Base-by-base conservation (phyloP, 2,113 vertebrate genomes). In the Terrapene triunguis region DNA sequence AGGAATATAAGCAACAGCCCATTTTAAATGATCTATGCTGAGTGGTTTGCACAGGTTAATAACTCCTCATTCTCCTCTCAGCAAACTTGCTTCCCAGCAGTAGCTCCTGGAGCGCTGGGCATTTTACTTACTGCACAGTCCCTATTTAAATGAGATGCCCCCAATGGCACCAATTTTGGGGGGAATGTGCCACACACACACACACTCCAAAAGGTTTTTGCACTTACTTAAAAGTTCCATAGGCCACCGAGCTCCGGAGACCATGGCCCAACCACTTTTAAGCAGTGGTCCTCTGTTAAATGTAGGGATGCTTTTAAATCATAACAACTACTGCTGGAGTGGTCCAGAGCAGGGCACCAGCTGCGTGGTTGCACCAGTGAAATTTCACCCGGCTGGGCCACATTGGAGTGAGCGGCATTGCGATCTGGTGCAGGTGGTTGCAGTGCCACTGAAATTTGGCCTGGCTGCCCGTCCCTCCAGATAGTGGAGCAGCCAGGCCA, bases 231-330 rank as follows among this genome's bases (percentile, higher is more conserved):
- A 35, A 72, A 72, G 17, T 72, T 72, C 35, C 65, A 72, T 38
- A n/a, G 32, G 17, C 35, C 35, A n/a, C 32, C 2, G 17, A 19
- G 35, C 8, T 7, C 4, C 1, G 8, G 35, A 35, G 35, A 4
- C 29, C 32, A 65, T n/a, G 5, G 16, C 1, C 32, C 14, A n/a
- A 14, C 14, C 62, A 65, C 62, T 65, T n/a, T n/a, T 69, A 35
- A n/a, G 32, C 62, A 69, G 11, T 2, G 16, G 62, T 69, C 35
- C 35, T 19, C 62, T 69, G 1, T 32, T 69, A 69, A 69, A n/a
- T 21, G 16, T 69, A 69, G 62, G 62, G 29, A 32, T 65, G 29
- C 32, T 65, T 17, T 14, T 65, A 65, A 35, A 65, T 65, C 62
- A 35, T 6, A 65, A 62, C 57, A 3, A 13, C 32, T 35, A 35